Base-by-base conservation (phyloP, 2,113 vertebrate genomes). In the Micronycteris hirsuta region DNA sequence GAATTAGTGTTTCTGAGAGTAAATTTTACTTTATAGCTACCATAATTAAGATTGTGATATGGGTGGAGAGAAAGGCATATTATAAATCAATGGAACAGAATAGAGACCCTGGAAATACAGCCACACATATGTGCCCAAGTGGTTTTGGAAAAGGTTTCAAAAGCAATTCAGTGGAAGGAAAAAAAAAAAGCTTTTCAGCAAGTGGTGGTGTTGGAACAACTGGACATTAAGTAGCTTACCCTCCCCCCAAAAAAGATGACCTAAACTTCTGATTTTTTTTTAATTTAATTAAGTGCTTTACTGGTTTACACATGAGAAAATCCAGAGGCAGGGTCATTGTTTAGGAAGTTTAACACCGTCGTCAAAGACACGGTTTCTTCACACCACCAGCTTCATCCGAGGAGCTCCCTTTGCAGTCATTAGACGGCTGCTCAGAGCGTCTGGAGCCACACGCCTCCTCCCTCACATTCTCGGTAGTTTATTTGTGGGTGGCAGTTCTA, bases 401-500 rank as follows among this genome's bases (percentile, higher is more conserved):
- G 9, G 28, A 43, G 26, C 28, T 84, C 67, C 52, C 31, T 78
- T 65, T 73, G 9, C 71, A 14, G 8, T 16, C 56, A 26, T 14
- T 63, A 26, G 24, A 63, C 16, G 11, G 67, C 56, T 89, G 15
- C 73, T 49, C 80, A 1, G n/a, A 65, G 87, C 77, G 61, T 1
- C 70, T 41, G 11, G 76, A 71, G 31, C 76, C 56, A 8, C 14
- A 4, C 24, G 26, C 17, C 28, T 85, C 65, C 20, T 81, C 36
- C 11, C 0, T 36, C 58, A 71, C 20, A 45, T 93, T 56, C n/a
- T 94, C 96, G 86, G 19, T 65, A 87, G 86, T 96, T 95, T 86
- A n/a, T 91, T 92, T 76, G 68, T 94, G 78, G 81, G 45, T 81
- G 71, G 86, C 94, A 96, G 63, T 91, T 97, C 93, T 97, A 89